Base-by-base conservation (phyloP, 2,888 invertebrate genomes). In the Acanthosepion pharaonis region DNA sequence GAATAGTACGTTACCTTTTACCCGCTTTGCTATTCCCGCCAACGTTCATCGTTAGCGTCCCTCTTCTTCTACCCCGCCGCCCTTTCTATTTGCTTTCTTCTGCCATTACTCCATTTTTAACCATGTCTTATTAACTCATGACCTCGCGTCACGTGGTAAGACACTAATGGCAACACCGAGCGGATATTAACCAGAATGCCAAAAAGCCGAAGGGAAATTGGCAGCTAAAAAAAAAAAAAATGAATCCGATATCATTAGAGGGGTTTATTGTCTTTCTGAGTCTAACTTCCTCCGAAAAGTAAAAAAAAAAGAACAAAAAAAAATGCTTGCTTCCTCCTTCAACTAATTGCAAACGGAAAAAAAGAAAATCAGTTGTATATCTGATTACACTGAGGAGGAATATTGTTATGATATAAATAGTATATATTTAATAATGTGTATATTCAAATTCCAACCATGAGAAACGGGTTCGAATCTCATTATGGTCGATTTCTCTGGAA, bases 131-230 rank as follows among this genome's bases (percentile, higher is more conserved):
- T 78, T 78, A 78, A 78, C 11, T n/a, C 78, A 78, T 78, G 78
- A 78, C 78, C 78, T 33, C 78, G 3, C 9, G n/a, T 78, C 78
- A 78, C 78, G 78, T 33, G 78, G n/a, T 78, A n/a, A n/a, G 78
- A 78, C 78, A 33, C 11, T 78, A 78, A 78, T 78, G n/a, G 33
- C 78, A n/a, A n/a, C 78, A n/a, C 11, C 78, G n/a, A 33, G 15
- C 78, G 78, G 78, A 78, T 78, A 78, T 78, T 78, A 78, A 78
- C n/a, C 78, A n/a, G 78, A 33, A 78, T 9, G 78, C n/a, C 78
- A 78, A n/a, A 78, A 78, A 78, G 78, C 78, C n/a, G 33, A 78
- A n/a, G 78, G 78, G 78, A 78, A 78, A 78, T 78, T 78, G 78
- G n/a, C 78, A 78, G 78, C 78, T 28, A 28, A 8, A 78, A 78